Evolutionary conservation across 2,113 vertebrate genomes (phyloP).

Genomic region (Leiothrix lutea): DNA sequence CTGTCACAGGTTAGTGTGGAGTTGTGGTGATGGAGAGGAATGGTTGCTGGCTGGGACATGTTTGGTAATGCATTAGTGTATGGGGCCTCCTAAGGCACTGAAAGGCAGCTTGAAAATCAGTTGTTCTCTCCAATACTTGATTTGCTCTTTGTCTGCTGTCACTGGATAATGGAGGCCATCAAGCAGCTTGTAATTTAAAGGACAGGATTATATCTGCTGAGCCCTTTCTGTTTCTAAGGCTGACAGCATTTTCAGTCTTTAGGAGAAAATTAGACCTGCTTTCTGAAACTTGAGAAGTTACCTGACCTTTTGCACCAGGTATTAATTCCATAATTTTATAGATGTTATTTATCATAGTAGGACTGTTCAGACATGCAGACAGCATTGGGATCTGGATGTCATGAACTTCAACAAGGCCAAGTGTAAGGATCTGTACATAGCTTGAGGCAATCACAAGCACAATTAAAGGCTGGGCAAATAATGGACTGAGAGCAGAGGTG

Average conservation of each 20-base stretch:
- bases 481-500: neutral
- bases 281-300: neutral
- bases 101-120: neutral
- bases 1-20: constrained; percentile 88
- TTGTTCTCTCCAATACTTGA: neutral
- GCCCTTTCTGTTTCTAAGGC: neutral
- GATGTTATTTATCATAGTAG: neutral
- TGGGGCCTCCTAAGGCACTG: neutral
- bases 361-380: neutral
- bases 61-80: neutral
- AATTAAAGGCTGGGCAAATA: neutral
- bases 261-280: neutral
- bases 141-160: neutral
- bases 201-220: neutral
- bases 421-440: neutral
- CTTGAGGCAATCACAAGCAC: neutral
- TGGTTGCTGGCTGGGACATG: neutral
- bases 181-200: neutral
- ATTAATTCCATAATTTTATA: neutral
- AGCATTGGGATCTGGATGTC: neutral
- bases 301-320: neutral
- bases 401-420: neutral
- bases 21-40: neutral
- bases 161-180: neutral
- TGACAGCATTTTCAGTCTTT: neutral